Evolutionary conservation across 2,797 vertebrate genomes (phyloP).

Genomic region (Melanotaenia parkinsoni): DNA sequence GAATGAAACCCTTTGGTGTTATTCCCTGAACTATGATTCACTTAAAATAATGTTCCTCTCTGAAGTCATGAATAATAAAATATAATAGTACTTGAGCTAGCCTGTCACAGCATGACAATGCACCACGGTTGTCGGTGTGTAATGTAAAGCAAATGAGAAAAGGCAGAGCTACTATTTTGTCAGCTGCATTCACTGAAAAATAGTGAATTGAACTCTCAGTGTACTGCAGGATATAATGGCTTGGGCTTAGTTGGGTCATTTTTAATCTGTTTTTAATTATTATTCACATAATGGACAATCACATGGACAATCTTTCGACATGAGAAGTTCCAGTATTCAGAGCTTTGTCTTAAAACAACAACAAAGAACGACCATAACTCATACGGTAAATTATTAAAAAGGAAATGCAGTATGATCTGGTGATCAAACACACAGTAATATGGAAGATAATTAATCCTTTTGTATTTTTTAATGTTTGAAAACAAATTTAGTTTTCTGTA

Average conservation of each 20-base stretch:
- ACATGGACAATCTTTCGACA: background rate
- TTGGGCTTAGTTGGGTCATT: background rate
- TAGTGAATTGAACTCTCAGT: constrained; percentile 5
- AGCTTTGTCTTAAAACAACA: background rate
- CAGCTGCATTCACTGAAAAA: constrained; percentile 6
- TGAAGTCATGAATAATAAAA: constrained; percentile 49
- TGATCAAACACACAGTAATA: too few relatives aligned
- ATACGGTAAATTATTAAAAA: background rate
- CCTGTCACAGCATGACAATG: constrained; percentile 9
- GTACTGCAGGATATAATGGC: background rate
- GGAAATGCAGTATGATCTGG: too few relatives aligned
- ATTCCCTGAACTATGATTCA: constrained; percentile 41
- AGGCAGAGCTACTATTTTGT: constrained; percentile 15
- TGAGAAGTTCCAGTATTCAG: background rate
- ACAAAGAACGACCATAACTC: background rate
- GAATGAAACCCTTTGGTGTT: constrained; percentile 51
- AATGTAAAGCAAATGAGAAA: constrained; percentile 22
- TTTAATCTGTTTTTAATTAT: background rate
- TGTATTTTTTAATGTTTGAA: too few relatives aligned
- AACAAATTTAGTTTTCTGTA: too few relatives aligned
- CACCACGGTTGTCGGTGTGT: constrained; percentile 16
- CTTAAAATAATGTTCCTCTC: constrained; percentile 47
- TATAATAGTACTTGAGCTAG: constrained; percentile 12
- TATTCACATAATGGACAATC: background rate
- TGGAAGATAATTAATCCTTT: too few relatives aligned